These are phyloP conservation scores for Dichetophora obliterata DNA, from an alignment of 2,888 invertebrate species.

Conservation along the genomic window DNA sequence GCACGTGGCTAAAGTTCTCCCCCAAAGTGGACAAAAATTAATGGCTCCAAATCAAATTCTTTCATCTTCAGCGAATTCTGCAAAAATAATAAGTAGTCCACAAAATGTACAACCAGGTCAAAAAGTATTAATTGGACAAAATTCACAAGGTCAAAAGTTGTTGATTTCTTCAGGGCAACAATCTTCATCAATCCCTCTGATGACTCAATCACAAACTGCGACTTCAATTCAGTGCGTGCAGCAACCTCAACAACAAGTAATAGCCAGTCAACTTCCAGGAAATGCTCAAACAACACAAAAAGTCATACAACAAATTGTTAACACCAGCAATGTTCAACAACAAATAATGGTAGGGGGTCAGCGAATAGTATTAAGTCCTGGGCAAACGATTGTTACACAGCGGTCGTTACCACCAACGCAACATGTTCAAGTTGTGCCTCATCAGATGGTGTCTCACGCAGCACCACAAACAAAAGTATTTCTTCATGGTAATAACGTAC, in stretches of 20 bases:
- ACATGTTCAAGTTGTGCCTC: constrained; percentile 60
- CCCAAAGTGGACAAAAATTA: constrained; percentile 52
- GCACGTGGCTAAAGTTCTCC: constrained; percentile 49
- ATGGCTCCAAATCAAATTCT: constrained; percentile 42
- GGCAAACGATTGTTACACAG: constrained; percentile 69
- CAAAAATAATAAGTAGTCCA: constrained; percentile 46
- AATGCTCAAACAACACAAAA: constrained; percentile 63
- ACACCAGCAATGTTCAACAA: constrained; percentile 68
- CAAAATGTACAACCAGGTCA: constrained; percentile 65
- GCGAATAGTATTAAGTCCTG: constrained; percentile 68
- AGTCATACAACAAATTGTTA: constrained; percentile 69
- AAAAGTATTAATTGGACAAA: constrained; percentile 66
- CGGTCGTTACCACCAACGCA: constrained; percentile 64
- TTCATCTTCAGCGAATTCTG: constrained; percentile 35
- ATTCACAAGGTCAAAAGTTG: constrained; percentile 69
- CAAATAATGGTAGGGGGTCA: constrained; percentile 69
- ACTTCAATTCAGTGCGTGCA: constrained; percentile 43
- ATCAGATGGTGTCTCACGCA: constrained; percentile 57
- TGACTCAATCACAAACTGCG: constrained; percentile 50
- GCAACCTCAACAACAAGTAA: constrained; percentile 54
- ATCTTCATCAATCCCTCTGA: constrained; percentile 52
- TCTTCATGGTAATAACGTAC: constrained; percentile 54
- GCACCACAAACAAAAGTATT: constrained; percentile 52
- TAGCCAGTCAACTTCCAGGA: constrained; percentile 53
- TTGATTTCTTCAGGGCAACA: constrained; percentile 64